Base-by-base conservation (phyloP, 2,797 vertebrate species). In the Epinephelus awoara region DNA sequence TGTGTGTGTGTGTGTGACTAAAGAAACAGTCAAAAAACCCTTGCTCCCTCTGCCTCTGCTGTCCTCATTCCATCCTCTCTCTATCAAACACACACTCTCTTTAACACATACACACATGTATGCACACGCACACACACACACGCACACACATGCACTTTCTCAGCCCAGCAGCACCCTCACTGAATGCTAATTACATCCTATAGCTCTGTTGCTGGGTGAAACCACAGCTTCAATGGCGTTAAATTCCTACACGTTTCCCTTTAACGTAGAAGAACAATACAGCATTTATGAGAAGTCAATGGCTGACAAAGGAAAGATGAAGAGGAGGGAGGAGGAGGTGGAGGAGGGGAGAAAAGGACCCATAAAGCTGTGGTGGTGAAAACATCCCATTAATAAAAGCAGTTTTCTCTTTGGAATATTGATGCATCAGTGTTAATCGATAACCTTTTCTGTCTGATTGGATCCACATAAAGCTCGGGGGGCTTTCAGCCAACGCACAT, bases 131-230 rank as follows among this genome's bases (percentile, higher is more conserved):
- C 34, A 34, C 34, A 6, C 34, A 34, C 34, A n/a, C 34, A 34
- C 34, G 2, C 34, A 34, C 34, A 75, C 61, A 68, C 67, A 54
- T 9, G 17, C 52, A 44, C 21, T 59, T 49, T 69, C 54, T 42
- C 49, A 67, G 52, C 29, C 50, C 14, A 0, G 18, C 62, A 49
- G 61, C 62, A 79, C 59, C 40, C 68, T 10, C 14, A 49, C 64
- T 68, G 90, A 90, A 90, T 91, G 67, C 72, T 90, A 91, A 92
- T 91, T 84, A 66, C 82, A 90, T 75, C 80, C 87, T 90, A 91
- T 85, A 88, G 79, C 52, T 72, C 49, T 86, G 89, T 89, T 84
- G 71, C 85, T 42, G 80, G 85, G 87, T 87, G 67, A 79, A 85
- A 71, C 42, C 17, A 10, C 44, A 46, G 67, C 71, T 68, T 82